A percentile compares a stretch with the other conserved stretches of the same genome.
phyloP scores from a whole-genome alignment of 2,888 invertebrate genomes.

The Ceriagrion tenellum region DNA sequence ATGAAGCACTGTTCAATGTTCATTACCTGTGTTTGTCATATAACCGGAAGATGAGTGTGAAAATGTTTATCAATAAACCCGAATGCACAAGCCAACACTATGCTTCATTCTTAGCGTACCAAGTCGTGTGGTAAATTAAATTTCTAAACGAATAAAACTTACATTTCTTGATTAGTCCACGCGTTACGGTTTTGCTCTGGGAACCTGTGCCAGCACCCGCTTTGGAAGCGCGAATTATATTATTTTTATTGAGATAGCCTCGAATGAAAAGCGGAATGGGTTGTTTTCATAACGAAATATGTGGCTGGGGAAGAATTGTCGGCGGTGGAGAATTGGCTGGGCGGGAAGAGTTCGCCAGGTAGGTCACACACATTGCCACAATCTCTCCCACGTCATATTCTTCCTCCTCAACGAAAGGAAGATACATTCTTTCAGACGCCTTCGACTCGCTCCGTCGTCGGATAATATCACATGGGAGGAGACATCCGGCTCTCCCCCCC shows the following conservation, averaged over 20 bases:
- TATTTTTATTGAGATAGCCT: background rate
- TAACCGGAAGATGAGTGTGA: too few species aligned
- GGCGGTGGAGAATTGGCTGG: background rate
- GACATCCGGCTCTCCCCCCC: constrained; percentile 50
- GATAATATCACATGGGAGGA: background rate
- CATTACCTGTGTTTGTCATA: too few species aligned
- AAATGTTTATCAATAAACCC: too few species aligned
- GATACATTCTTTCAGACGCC: too few species aligned
- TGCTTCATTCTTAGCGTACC: background rate
- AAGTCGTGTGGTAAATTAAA: background rate
- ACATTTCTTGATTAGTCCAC: background rate
- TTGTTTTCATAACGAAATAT: background rate
- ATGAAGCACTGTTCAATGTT: too few species aligned
- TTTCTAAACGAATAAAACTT: background rate
- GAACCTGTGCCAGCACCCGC: too few species aligned
- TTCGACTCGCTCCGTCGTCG: background rate
- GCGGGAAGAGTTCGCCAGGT: constrained; percentile 37
- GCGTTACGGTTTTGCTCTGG: background rate
- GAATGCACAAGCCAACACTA: too few species aligned
- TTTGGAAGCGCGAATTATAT: too few species aligned
- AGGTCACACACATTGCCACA: constrained; percentile 26
- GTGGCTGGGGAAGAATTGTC: background rate
- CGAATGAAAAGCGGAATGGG: background rate
- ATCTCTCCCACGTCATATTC: background rate
- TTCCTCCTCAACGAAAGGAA: background rate